A percentile compares a stretch with the other conserved stretches of the same genome.
phyloP scores from a whole-genome alignment of 2,113 vertebrate genomes.

The Bujurquina vittata region DNA sequence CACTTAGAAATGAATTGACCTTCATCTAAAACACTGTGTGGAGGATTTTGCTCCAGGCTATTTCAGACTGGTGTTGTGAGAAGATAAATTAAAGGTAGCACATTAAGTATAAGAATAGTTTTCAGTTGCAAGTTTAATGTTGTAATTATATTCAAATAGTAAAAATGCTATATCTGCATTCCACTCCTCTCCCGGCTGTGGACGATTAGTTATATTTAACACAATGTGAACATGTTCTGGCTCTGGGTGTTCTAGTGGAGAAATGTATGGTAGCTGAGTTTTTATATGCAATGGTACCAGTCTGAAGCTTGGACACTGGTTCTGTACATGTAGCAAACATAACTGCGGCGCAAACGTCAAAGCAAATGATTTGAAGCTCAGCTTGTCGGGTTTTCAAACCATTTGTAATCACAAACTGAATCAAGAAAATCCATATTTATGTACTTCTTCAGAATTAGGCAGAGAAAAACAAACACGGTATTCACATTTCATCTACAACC shows the following conservation, averaged over 20 bases:
- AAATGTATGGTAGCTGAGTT: not conserved
- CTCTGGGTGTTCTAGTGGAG: not conserved
- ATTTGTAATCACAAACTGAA: not conserved
- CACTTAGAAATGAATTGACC: slow-evolving; percentile 17
- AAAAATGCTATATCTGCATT: not conserved
- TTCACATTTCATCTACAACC: too few species aligned
- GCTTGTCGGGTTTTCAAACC: too few species aligned
- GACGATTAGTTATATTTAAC: not conserved
- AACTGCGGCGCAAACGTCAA: too few species aligned
- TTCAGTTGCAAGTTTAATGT: not conserved
- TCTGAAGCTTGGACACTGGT: too few species aligned
- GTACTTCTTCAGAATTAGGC: too few species aligned
- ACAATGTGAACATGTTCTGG: not conserved
- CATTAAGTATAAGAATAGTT: not conserved
- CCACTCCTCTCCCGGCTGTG: not conserved
- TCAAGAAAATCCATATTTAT: too few species aligned
- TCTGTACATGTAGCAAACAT: too few species aligned
- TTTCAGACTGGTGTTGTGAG: not conserved
- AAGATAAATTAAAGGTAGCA: not conserved
- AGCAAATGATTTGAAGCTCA: not conserved
- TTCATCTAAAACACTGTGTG: not conserved
- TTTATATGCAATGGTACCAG: too few species aligned
- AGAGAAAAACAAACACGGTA: too few species aligned
- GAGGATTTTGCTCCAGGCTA: not conserved
- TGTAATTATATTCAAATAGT: not conserved